A percentile compares a stretch with the other conserved stretches of the same genome.
Evolutionary conservation across 2,888 invertebrate species (phyloP).

Genomic region (Neoaliturus tenellus): DNA sequence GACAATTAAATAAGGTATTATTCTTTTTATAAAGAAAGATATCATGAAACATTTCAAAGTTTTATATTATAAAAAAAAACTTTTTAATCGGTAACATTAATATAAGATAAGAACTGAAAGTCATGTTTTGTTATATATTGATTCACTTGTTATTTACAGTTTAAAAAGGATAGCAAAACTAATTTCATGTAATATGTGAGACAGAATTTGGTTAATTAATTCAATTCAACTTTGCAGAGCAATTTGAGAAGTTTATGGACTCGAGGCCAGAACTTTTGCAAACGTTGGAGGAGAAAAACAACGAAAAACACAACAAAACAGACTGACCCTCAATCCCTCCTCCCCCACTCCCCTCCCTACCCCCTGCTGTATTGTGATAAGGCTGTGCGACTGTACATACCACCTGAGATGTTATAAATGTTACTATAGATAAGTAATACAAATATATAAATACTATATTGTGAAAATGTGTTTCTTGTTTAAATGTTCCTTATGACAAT

Average conservation of each 20-base stretch:
- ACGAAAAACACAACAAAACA: background rate
- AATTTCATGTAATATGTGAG: too few species aligned
- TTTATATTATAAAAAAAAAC: too few species aligned
- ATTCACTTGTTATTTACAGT: too few species aligned
- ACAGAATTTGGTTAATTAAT: too few species aligned
- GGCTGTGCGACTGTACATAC: constrained; percentile 44
- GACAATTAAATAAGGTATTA: too few species aligned
- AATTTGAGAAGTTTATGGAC: constrained; percentile 17
- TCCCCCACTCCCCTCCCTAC: background rate
- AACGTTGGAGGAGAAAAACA: background rate
- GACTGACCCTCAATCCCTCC: background rate
- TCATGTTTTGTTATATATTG: too few species aligned
- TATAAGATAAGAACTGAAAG: too few species aligned
- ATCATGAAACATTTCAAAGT: too few species aligned
- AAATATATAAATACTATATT: constrained; percentile 10
- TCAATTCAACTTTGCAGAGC: background rate
- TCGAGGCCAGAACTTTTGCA: constrained; percentile 5
- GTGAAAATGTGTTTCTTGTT: background rate
- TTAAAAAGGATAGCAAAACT: too few species aligned
- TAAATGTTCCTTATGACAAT: too few species aligned
- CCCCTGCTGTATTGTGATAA: constrained; percentile 22
- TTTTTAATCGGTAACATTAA: too few species aligned
- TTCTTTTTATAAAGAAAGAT: too few species aligned
- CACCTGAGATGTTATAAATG: constrained; percentile 28
- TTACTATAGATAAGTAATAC: constrained; percentile 19